Percentiles rank a stretch among this genome's conserved stretches.
phyloP scores from a whole-genome alignment of 1,140 invertebrate genomes.

The Drosophila orena region DNA sequence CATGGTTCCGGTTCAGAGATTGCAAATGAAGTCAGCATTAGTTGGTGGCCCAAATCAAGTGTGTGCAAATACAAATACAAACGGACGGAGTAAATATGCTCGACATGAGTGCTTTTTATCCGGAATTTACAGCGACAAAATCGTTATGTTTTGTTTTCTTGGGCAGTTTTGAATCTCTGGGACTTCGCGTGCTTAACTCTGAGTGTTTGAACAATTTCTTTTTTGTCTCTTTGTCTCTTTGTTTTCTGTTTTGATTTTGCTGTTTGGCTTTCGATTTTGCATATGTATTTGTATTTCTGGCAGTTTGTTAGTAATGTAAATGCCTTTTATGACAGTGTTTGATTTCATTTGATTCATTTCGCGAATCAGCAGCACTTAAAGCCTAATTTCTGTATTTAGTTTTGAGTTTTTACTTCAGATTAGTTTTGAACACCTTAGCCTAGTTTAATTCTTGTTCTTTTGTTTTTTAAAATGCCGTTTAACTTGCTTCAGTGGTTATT shows the following conservation, averaged over 20 bases:
- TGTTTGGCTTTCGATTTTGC: conserved; percentile 25
- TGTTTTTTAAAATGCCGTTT: conserved; percentile 38
- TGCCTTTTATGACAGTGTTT: conserved; percentile 25
- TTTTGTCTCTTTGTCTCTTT: neutral
- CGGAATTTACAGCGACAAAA: conserved; percentile 33
- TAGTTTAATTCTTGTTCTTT: conserved; percentile 27
- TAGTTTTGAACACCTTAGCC: conserved; percentile 43
- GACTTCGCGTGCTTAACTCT: neutral
- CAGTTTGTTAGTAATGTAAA: conserved; percentile 48
- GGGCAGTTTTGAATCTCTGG: conserved; percentile 9
- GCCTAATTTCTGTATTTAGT: conserved; percentile 7
- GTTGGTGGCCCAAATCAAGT: conserved; percentile 18
- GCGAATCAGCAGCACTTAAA: conserved; percentile 14
- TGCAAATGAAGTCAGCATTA: conserved; percentile 17
- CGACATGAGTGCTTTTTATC: conserved; percentile 6
- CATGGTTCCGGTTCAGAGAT: conserved; percentile 28
- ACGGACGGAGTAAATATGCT: conserved; percentile 59
- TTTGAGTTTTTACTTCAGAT: conserved; percentile 14
- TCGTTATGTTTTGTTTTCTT: conserved; percentile 1
- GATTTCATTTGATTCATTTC: conserved; percentile 1
- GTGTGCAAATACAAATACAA: conserved; percentile 24
- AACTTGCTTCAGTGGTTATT: conserved; percentile 30
- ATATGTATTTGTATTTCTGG: conserved; percentile 17
- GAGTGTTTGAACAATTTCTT: neutral
- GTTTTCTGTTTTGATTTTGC: neutral